Base-by-base conservation (phyloP, 2,888 invertebrate genomes). In the Yponomeuta evonymella region DNA sequence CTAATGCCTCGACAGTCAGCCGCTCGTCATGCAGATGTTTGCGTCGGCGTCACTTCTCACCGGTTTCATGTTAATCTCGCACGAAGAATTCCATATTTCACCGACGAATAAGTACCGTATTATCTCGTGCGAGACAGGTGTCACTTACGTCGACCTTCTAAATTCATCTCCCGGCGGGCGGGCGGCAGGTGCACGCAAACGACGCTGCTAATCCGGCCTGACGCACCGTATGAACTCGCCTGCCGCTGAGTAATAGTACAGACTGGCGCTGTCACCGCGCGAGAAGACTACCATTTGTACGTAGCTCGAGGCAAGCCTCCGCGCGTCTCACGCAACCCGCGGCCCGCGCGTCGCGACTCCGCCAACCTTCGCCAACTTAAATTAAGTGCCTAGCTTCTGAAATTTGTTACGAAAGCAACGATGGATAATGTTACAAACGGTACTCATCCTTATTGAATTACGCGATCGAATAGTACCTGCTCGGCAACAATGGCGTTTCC, bases 51-150 rank as follows among this genome's bases (percentile, higher is more conserved):
- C 76, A 75, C 75, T 75, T 75, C 73, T 58, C 36, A 36, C 23
- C 63, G 23, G 58, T 66, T 65, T 69, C 43, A 43, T 67, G 71
- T 70, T 72, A 70, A 72, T 71, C 70, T 86, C 86, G 82, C 75
- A 73, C 77, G 78, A 79, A 84, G 84, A 86, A 83, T 85, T 85
- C 85, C 87, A 89, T 89, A 90, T 90, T 88, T 89, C 86, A 88
- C 86, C 82, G 80, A 79, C 83, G 81, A 84, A 88, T 88, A 88
- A 88, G 88, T 85, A 87, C 84, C 84, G 85, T 86, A 86, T 87
- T 88, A 87, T 87, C 85, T 87, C 82, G 80, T 81, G 83, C 83
- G 82, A 87, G 89, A 89, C 89, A 90, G 89, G 87, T 90, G 89
- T 89, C 89, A 85, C 87, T 85, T 79, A 80, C 81, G 83, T 83